Evolutionary conservation across 2,888 invertebrate genomes (phyloP).

Genomic region (Adela reaumurella): DNA sequence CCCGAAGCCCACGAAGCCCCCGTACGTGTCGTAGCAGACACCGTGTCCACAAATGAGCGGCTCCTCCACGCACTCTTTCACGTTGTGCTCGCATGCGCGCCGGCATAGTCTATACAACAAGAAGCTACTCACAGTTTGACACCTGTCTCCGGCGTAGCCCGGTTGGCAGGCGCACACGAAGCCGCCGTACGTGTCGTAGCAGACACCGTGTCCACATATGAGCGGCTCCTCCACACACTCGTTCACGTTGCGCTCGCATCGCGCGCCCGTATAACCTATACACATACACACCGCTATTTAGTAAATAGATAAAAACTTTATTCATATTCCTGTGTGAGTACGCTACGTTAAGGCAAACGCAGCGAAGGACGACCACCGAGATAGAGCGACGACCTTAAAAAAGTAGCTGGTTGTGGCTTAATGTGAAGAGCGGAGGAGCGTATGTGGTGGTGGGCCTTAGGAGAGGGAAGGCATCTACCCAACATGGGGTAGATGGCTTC

Average conservation of each 20-base stretch:
- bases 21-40: slow-evolving; percentile 79
- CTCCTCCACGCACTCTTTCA: slow-evolving; percentile 71
- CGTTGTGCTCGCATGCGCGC: slow-evolving; percentile 71
- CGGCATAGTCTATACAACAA: too few relatives aligned
- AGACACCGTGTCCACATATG: slow-evolving; percentile 69
- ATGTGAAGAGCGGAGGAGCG: too few relatives aligned
- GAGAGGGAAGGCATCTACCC: too few relatives aligned
- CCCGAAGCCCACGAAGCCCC: slow-evolving; percentile 72
- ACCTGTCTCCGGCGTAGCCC: slow-evolving; percentile 78
- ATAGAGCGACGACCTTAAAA: too few relatives aligned
- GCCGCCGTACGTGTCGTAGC: slow-evolving; percentile 79
- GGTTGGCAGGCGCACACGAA: slow-evolving; percentile 73
- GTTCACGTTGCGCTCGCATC: slow-evolving; percentile 76
- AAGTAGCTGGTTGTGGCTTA: too few relatives aligned
- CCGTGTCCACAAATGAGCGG: slow-evolving; percentile 65
- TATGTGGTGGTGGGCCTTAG: too few relatives aligned
- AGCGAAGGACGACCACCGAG: too few relatives aligned
- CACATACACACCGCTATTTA: too few relatives aligned
- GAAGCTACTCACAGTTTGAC: slow-evolving; percentile 64
- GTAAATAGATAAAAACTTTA: too few relatives aligned
- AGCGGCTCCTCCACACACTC: slow-evolving; percentile 63
- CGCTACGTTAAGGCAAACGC: too few relatives aligned
- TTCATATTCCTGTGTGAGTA: too few relatives aligned
- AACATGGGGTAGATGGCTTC: too few relatives aligned
- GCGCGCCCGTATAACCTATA: slow-evolving; percentile 67